Conservation (phyloP, 2,888 invertebrate species). For the Archips xylosteana region DNA sequence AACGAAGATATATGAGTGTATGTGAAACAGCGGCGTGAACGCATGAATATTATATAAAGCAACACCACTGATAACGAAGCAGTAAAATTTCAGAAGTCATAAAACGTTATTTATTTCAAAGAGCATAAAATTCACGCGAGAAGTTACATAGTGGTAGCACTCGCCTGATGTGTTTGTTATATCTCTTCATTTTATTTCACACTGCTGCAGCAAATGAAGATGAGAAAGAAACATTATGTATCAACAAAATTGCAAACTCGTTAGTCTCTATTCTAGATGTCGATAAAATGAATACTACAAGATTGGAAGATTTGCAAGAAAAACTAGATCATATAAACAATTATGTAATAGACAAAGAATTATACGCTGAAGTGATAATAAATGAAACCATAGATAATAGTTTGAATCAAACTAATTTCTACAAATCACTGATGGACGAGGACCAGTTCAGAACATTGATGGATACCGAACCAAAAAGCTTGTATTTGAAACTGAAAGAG, state of each 20-base stretch:
- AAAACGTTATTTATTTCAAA: constrained; percentile 43
- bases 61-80: constrained; percentile 21
- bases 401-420: constrained; percentile 70
- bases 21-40: constrained; percentile 22
- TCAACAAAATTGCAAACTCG: constrained; percentile 52
- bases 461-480: constrained; percentile 58
- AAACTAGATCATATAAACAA: constrained; percentile 63
- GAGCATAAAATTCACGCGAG: constrained; percentile 26
- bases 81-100: constrained; percentile 47
- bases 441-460: constrained; percentile 61
- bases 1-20: not conserved
- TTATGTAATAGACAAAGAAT: constrained; percentile 63
- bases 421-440: constrained; percentile 61
- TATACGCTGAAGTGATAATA: constrained; percentile 54
- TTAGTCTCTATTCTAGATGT: constrained; percentile 51
- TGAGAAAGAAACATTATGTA: constrained; percentile 41
- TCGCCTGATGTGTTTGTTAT: constrained; percentile 23
- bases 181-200: constrained; percentile 38
- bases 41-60: constrained; percentile 34
- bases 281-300: constrained; percentile 45
- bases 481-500: constrained; percentile 72
- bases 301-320: constrained; percentile 61
- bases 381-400: constrained; percentile 58
- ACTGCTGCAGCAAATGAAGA: constrained; percentile 12
- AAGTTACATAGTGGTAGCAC: constrained; percentile 32